Evolutionary conservation across 2,888 invertebrate genomes (phyloP), one percentile per base, ranked within the genome.

Genomic region (Polydrusus tereticollis): DNA sequence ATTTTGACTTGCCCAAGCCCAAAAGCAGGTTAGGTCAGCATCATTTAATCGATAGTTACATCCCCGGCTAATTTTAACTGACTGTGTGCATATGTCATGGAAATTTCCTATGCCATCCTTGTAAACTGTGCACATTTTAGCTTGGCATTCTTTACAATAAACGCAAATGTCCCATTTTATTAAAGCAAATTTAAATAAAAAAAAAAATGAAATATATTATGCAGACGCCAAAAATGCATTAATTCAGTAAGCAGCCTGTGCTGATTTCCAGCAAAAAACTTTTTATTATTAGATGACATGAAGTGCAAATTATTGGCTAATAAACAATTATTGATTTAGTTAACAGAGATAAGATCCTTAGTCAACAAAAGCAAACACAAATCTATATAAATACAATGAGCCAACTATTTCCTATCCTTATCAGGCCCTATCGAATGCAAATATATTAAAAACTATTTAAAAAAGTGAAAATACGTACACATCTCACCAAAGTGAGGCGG

Each of bases 401-500:
- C 16, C 52, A 14, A 21, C 0, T 16, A 14, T 6, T 16, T 16
- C 2, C n/a, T 14, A 16, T 29, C 6, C 16, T 16, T 52, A 29
- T n/a, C 7, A 52, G n/a, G n/a, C 5, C 14, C 16, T 7, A 16
- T 14, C 7, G 3, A 29, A 52, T 29, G 26, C 47, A 52, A 52
- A 14, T 29, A 52, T 21, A 21, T 47, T 16, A 29, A 52, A 16
- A 52, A 52, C 29, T 52, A 52, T n/a, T 33, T 45, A 36, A 58
- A 26, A 58, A 33, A 38, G 4, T 6, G 4, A 16, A 16, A 47
- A 64, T 74, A 74, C 74, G 45, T 74, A 74, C 74, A 71, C 74
- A 74, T 74, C 74, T 74, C 74, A 74, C 74, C 52, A 50, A 55
- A 62, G 73, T 73, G 73, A 73, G 73, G 65, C 65, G 60, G 58